Base-by-base conservation (phyloP, 2,797 vertebrate genomes). In the Carduelis carduelis region DNA sequence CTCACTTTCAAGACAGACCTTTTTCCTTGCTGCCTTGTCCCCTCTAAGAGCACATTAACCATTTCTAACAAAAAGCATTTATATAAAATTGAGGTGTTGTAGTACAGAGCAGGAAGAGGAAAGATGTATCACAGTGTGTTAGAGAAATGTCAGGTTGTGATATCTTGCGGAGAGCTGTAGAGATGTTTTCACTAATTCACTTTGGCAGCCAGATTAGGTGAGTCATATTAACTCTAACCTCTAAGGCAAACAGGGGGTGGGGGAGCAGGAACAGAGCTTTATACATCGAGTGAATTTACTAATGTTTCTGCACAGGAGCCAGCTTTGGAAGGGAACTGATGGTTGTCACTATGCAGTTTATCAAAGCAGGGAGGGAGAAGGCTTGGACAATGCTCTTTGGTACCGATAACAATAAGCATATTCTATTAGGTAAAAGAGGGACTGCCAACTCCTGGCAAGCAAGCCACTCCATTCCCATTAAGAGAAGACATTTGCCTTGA, bases 141-240 rank as follows among this genome's bases (percentile, higher is more conserved):
- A 94, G 83, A 82, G 87, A 86, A 89, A 94, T 78, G 96, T 92
- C 96, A 96, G 87, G 72, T 91, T 95, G 85, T 95, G 85, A 41
- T 95, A 82, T n/a, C 87, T 82, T 85, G 87, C 57, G 76, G 47
- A 91, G 79, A 89, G 77, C 93, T 83, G 74, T 82, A 83, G 95
- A 93, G 89, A 87, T 96, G 88, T 95, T 97, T 96, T 92, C 86
- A 86, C 95, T 96, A 97, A 95, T 97, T 96, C 88, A 91, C 90
- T 91, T 53, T 96, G 83, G 87, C 94, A 96, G 91, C 56, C 83
- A 89, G 81, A 90, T 90, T 93, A 95, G 83, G 87, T 88, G 76
- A 95, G 76, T 91, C 91, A 83, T 85, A 92, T 93, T 94, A 91
- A 92, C 81, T 94, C 81, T 88, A 94, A 91, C 93, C 90, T 95